phyloP scores from a whole-genome alignment of 2,113 vertebrate species.

The Peromyscus polionotus region DNA sequence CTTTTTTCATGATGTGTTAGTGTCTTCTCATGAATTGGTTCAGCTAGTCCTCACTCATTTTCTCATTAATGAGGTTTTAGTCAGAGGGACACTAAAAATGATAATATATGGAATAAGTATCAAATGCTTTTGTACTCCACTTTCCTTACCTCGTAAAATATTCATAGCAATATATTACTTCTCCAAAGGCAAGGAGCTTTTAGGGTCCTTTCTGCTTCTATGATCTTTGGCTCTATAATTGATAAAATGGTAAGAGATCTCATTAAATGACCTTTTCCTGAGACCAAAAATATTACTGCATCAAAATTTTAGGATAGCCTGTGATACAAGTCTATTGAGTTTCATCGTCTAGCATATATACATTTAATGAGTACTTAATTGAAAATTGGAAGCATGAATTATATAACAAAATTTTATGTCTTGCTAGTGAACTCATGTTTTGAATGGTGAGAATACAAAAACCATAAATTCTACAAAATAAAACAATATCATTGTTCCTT shows the following conservation, averaged over 20 bases:
- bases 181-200: conserved; percentile 22
- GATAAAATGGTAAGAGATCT: not conserved
- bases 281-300: not conserved
- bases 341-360: conserved; percentile 13
- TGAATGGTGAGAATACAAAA: conserved; percentile 30
- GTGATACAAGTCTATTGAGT: conserved; percentile 1
- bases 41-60: not conserved
- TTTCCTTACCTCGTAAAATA: conserved; percentile 52
- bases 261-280: conserved; percentile 57
- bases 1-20: not conserved
- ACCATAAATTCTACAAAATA: not conserved
- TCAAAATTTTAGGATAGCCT: conserved; percentile 24
- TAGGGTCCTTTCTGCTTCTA: conserved; percentile 15
- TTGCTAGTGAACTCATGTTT: conserved; percentile 39
- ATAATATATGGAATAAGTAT: conserved; percentile 27
- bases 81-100: not conserved
- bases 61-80: not conserved
- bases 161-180: conserved; percentile 29
- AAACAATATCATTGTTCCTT: not conserved
- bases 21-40: conserved; percentile 23
- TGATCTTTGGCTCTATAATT: conserved; percentile 55
- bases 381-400: not conserved
- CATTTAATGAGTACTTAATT: conserved; percentile 41
- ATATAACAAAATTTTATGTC: not conserved
- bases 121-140: not conserved